Evolutionary conservation across 2,113 vertebrate species (phyloP), one percentile per base, ranked within the genome.

Genomic region (Dolichotis patagonum): DNA sequence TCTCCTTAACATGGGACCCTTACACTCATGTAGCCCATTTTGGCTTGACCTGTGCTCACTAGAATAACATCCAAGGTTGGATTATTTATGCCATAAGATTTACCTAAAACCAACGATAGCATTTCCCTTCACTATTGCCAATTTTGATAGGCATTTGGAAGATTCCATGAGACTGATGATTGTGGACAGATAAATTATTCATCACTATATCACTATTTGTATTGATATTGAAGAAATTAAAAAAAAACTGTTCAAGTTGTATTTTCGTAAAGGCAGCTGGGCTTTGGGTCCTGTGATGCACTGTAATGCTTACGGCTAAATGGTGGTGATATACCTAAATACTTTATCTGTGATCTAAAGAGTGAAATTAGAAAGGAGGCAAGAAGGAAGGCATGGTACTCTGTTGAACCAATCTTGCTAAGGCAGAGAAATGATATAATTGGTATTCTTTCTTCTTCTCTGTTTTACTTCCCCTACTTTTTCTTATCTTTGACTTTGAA

Each of bases 91-190:
- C 46, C 13, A 43, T 94, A 95, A 78, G 28, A 17, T 91, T 78
- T 96, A 26, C 49, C 93, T 97, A 88, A 96, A 94, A 73, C 7
- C 56, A 4, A 82, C 88, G 10, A 30, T 22, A 81, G 28, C 69
- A 89, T 96, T 94, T 96, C 38, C 35, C 28, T 88, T 81, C 1
- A 54, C 85, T 69, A 85, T 35, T 19, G 82, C 43, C 30, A 84
- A 22, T 88, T 94, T 93, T 89, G 35, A 78, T 56, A 73, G 43
- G 17, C 88, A 69, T 81, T 95, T 91, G 87, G 69, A 94, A 97
- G 46, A 38, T 91, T 3, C 28, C 63, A 8, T 73, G 17, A 49
- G 14, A 22, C 46, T 88, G 5, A 71, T 56, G 32, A 95, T 87
- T 16, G 49, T 78, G 56, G 62, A 56, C 78, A 88, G 22, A 90